A percentile compares a stretch with the other conserved stretches of the same genome.
Conservation (phyloP, 2,888 invertebrate species). For the Callyntrura sp. region DNA sequence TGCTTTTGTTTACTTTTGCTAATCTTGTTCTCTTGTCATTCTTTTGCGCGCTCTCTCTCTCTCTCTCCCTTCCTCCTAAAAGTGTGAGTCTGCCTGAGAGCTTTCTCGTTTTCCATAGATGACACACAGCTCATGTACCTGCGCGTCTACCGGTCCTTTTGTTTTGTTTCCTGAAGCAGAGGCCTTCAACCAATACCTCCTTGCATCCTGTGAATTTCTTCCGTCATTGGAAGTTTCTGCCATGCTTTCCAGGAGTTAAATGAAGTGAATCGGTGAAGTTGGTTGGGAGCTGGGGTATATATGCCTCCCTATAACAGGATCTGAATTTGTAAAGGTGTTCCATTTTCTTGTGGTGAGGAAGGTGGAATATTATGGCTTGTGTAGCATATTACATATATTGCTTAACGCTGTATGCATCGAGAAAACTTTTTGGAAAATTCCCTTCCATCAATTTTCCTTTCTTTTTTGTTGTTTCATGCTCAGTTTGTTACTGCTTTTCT, state of each 20-base stretch:
- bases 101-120: conserved; percentile 1
- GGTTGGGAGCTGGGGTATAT: no score
- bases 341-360: not conserved
- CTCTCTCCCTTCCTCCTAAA: not conserved
- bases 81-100: conserved; percentile 5
- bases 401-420: conserved; percentile 1
- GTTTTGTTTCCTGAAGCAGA: not conserved
- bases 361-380: not conserved
- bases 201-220: not conserved
- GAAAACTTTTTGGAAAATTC: conserved; percentile 39
- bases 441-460: conserved; percentile 65
- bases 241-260: conserved; percentile 49
- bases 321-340: not conserved
- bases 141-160: conserved; percentile 12
- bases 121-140: conserved; percentile 14
- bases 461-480: conserved; percentile 66
- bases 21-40: conserved; percentile 46
- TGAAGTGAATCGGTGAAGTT: conserved; percentile 60
- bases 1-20: conserved; percentile 55
- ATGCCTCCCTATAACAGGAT: no score
- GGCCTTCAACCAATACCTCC: not conserved
- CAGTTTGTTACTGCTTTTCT: conserved; percentile 61
- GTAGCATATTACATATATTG: not conserved
- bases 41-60: no score
- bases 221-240: not conserved